phyloP scores from a whole-genome alignment of 2,888 invertebrate genomes.

The Gymnosoma rotundatum region DNA sequence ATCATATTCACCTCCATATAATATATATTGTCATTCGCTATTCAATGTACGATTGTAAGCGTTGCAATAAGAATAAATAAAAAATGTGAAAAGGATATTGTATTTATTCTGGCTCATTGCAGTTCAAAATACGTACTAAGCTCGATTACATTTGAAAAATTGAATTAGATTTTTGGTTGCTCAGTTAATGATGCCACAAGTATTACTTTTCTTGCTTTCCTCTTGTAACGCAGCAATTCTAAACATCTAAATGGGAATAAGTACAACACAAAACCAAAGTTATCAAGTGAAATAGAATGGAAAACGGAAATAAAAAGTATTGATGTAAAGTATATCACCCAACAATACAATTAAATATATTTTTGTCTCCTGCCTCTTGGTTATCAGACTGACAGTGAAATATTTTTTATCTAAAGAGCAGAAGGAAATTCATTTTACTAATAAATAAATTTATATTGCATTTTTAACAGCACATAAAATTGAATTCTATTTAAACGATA shows the following conservation, averaged over 20 bases:
- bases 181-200: slow-evolving; percentile 27
- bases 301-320: slow-evolving; percentile 65
- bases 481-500: slow-evolving; percentile 19
- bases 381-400: slow-evolving; percentile 2
- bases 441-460: slow-evolving; percentile 20
- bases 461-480: slow-evolving; percentile 14
- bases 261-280: slow-evolving; percentile 13
- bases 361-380: slow-evolving; percentile 26
- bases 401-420: not conserved
- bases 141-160: slow-evolving; percentile 70
- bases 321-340: slow-evolving; percentile 35
- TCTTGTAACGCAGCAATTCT: not conserved
- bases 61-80: slow-evolving; percentile 43
- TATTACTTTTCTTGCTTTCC: not conserved
- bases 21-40: slow-evolving; percentile 31
- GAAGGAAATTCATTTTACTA: not conserved
- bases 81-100: slow-evolving; percentile 69
- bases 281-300: slow-evolving; percentile 17
- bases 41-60: slow-evolving; percentile 2
- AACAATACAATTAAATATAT: slow-evolving; percentile 33
- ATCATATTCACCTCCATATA: not conserved
- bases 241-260: slow-evolving; percentile 8
- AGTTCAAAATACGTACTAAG: slow-evolving; percentile 71
- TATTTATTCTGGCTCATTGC: slow-evolving; percentile 72
- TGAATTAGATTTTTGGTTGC: slow-evolving; percentile 67